Evolutionary conservation across 2,888 invertebrate species (phyloP).

Genomic region (Platyscelio sp.): DNA sequence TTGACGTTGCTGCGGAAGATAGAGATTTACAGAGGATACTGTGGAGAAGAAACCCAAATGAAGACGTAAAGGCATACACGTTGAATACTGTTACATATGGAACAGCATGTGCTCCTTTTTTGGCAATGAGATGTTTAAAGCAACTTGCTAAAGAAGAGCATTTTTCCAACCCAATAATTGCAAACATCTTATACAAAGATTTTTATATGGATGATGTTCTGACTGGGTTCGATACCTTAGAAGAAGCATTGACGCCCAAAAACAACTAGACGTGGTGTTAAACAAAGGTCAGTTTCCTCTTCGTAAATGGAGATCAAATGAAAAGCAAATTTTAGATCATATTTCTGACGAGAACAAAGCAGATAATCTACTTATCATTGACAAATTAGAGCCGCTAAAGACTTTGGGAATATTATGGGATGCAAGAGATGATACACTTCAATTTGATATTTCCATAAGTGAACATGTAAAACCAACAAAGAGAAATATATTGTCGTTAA

Average conservation of each 20-base stretch:
- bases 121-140: slow-evolving; percentile 17
- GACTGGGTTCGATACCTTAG: slow-evolving; percentile 3
- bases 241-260: slow-evolving; percentile 12
- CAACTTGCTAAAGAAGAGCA: neutral
- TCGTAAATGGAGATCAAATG: slow-evolving; percentile 23
- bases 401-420: slow-evolving; percentile 21
- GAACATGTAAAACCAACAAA: slow-evolving; percentile 27
- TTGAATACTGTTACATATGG: slow-evolving; percentile 9
- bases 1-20: slow-evolving; percentile 51
- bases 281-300: slow-evolving; percentile 11
- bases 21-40: slow-evolving; percentile 74
- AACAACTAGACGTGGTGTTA: slow-evolving; percentile 2
- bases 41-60: slow-evolving; percentile 66
- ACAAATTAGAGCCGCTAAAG: slow-evolving; percentile 6
- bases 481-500: slow-evolving; percentile 48
- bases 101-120: slow-evolving; percentile 6
- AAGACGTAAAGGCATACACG: neutral
- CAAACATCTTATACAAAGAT: neutral
- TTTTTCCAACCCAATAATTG: neutral
- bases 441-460: neutral
- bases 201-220: slow-evolving; percentile 23
- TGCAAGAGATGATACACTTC: neutral
- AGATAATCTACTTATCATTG: neutral
- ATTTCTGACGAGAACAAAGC: neutral
- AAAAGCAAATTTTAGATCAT: neutral